A percentile compares a stretch with the other conserved stretches of the same genome.
Evolutionary conservation across 2,888 invertebrate genomes (phyloP).

Genomic region (Polylopha cassiicola): DNA sequence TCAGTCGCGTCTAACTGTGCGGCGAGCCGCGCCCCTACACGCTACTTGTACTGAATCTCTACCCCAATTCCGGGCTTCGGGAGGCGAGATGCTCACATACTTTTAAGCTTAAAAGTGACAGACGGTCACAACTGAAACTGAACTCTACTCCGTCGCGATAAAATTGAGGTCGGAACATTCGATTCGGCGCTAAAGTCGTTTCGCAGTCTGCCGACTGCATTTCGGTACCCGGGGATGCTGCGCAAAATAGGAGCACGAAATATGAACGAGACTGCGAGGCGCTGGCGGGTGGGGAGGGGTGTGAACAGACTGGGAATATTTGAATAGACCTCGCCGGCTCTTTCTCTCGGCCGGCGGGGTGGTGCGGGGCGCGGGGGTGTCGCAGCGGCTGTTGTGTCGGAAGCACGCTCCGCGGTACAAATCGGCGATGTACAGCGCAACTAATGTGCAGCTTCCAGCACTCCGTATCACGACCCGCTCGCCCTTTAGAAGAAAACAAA

Average conservation of each 20-base stretch:
- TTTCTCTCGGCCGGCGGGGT: slow-evolving; percentile 47
- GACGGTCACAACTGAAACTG: slow-evolving; percentile 23
- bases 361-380: slow-evolving; percentile 36
- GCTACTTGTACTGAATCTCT: slow-evolving; percentile 77
- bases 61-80: slow-evolving; percentile 74
- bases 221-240: slow-evolving; percentile 78
- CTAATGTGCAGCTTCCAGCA: slow-evolving; percentile 67
- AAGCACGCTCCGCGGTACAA: slow-evolving; percentile 60
- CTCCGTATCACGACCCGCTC: slow-evolving; percentile 52
- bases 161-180: slow-evolving; percentile 30
- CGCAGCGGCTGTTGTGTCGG: slow-evolving; percentile 70
- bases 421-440: slow-evolving; percentile 66
- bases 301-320: slow-evolving; percentile 72
- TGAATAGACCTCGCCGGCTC: slow-evolving; percentile 72
- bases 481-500: slow-evolving; percentile 53
- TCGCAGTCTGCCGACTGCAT: slow-evolving; percentile 70
- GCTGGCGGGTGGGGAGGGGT: slow-evolving; percentile 70
- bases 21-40: slow-evolving; percentile 77
- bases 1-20: slow-evolving; percentile 76
- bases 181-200: slow-evolving; percentile 41
- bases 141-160: slow-evolving; percentile 28
- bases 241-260: slow-evolving; percentile 78
- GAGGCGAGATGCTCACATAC: slow-evolving; percentile 45
- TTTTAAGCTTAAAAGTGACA: slow-evolving; percentile 36
- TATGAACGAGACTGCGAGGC: slow-evolving; percentile 78